Conservation (phyloP, 2,797 vertebrate genomes). For the Philypnodon macrostomus region DNA sequence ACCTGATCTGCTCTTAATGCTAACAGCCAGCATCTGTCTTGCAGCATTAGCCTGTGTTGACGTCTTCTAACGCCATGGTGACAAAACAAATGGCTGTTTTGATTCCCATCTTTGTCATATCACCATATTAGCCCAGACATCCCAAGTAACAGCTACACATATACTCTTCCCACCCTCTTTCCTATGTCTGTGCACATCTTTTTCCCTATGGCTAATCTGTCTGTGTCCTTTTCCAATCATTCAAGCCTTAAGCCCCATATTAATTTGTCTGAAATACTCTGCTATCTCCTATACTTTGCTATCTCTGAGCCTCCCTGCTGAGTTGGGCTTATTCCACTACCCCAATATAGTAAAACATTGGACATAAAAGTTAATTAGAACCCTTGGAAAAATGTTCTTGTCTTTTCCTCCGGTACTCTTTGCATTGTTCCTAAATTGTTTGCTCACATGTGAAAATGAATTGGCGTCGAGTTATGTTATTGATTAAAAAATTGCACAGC, state of each 20-base stretch:
- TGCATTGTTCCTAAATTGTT: no score
- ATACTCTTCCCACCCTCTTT: not conserved
- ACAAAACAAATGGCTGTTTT: conserved; percentile 63
- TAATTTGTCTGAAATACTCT: conserved; percentile 15
- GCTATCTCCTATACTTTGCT: conserved; percentile 13
- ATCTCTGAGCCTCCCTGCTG: conserved; percentile 26
- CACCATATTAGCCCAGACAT: conserved; percentile 8
- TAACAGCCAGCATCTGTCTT: conserved; percentile 66
- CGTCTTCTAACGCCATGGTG: conserved; percentile 67
- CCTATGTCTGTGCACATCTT: conserved; percentile 13
- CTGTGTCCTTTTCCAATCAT: conserved; percentile 45
- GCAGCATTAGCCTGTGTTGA: conserved; percentile 61
- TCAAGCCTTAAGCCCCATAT: conserved; percentile 29
- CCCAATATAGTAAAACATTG: conserved; percentile 42
- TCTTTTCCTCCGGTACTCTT: no score
- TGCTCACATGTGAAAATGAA: no score
- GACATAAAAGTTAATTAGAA: no score
- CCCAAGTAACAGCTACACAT: not conserved
- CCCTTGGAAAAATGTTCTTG: no score
- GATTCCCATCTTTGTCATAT: conserved; percentile 21
- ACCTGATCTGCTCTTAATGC: conserved; percentile 55
- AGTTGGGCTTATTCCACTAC: conserved; percentile 20
- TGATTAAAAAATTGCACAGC: no score
- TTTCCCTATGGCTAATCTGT: conserved; percentile 45
- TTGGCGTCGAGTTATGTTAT: no score